These are phyloP conservation scores for Solea solea DNA, from an alignment of 2,113 vertebrate species.

Conservation along the genomic window DNA sequence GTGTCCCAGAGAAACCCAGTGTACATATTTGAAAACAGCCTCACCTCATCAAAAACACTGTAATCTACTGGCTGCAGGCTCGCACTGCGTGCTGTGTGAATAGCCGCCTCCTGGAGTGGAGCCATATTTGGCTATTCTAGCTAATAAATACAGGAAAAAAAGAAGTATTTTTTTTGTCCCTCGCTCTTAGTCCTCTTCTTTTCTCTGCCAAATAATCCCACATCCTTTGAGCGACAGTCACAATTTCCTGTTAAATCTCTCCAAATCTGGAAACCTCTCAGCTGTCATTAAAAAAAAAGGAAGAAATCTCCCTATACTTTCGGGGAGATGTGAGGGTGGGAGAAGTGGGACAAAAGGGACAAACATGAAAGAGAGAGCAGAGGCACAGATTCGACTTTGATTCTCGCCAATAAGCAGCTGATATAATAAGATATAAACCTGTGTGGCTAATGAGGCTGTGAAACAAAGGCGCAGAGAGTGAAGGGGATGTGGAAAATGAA, in stretches of 20 bases:
- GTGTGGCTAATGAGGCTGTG: conserved; percentile 52
- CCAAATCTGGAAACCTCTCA: conserved; percentile 51
- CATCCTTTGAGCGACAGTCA: conserved; percentile 55
- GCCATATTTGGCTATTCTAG: neutral
- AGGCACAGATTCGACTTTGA: conserved; percentile 61
- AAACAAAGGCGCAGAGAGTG: conserved; percentile 51
- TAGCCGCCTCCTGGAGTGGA: conserved; percentile 22
- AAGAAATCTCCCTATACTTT: conserved; percentile 34
- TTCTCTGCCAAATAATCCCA: conserved; percentile 36
- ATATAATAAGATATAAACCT: conserved; percentile 62
- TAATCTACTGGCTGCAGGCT: conserved; percentile 9
- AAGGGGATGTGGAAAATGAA: conserved; percentile 23
- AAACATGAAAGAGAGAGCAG: conserved; percentile 55
- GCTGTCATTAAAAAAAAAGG: conserved; percentile 61
- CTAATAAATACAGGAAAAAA: conserved; percentile 37
- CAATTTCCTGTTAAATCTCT: conserved; percentile 75
- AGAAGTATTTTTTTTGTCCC: conserved; percentile 10
- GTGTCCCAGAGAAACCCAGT: conserved; percentile 7
- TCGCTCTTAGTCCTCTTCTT: neutral
- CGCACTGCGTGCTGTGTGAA: neutral
- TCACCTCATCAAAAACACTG: neutral
- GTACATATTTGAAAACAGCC: conserved; percentile 1
- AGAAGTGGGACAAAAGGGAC: conserved; percentile 47
- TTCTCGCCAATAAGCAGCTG: conserved; percentile 59
- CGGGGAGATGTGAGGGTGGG: conserved; percentile 28